These are phyloP conservation scores for Bucorvus abyssinicus DNA, from an alignment of 2,797 vertebrate genomes.

Conservation along the genomic window DNA sequence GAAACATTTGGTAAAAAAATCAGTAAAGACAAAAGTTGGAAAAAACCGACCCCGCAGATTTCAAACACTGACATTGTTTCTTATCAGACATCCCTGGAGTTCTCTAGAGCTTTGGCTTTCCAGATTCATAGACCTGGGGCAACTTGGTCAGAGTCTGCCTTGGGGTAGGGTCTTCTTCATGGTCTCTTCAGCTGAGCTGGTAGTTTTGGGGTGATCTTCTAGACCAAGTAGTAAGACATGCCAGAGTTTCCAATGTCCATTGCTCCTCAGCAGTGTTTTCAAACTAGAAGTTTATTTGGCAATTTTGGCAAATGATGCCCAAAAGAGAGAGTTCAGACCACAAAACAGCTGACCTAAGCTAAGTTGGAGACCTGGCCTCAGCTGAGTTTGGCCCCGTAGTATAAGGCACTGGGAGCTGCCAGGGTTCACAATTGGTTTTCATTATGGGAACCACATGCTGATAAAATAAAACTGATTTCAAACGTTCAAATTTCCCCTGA, in stretches of 20 bases:
- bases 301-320: neutral
- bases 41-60: neutral
- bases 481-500: neutral
- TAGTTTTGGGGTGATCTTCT: neutral
- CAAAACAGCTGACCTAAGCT: neutral
- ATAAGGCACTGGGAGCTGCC: neutral
- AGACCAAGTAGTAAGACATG: neutral
- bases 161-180: neutral
- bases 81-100: neutral
- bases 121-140: neutral
- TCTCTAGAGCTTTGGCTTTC: neutral
- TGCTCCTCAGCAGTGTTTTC: neutral
- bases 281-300: neutral
- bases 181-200: neutral
- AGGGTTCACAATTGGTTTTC: neutral
- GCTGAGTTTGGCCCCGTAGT: neutral
- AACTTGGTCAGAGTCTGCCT: neutral
- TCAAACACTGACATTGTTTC: neutral
- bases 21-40: neutral
- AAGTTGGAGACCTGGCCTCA: neutral
- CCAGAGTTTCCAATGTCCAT: neutral
- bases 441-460: neutral
- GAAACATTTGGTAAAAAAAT: neutral
- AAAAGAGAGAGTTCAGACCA: neutral
- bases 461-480: constrained; percentile 20